Percentiles rank a stretch among this genome's conserved stretches.
phyloP scores from a whole-genome alignment of 1,140 invertebrate genomes.

The Eubasilissa regina region DNA sequence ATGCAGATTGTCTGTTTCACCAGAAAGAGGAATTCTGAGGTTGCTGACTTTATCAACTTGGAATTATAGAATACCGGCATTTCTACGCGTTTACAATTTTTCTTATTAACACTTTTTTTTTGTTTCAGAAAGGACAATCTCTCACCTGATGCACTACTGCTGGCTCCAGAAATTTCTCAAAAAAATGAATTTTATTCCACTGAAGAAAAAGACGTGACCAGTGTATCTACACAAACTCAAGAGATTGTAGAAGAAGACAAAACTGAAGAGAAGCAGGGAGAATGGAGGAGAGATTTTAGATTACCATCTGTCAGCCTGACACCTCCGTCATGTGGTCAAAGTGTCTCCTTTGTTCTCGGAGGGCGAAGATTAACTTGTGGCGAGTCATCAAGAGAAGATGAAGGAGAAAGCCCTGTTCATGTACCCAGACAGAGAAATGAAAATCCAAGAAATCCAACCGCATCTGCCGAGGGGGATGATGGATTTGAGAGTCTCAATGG shows the following conservation, averaged over 20 bases:
- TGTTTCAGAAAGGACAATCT: constrained; percentile 20
- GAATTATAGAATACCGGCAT: background rate
- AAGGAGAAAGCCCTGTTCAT: constrained; percentile 43
- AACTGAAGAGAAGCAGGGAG: constrained; percentile 7
- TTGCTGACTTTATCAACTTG: constrained; percentile 16
- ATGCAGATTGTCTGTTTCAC: constrained; percentile 34
- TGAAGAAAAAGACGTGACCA: background rate
- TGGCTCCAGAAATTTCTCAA: background rate
- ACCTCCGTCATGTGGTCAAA: constrained; percentile 42
- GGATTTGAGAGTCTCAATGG: constrained; percentile 90
- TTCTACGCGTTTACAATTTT: background rate
- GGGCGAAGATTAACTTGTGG: constrained; percentile 13
- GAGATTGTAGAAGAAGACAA: background rate
- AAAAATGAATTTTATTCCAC: constrained; percentile 5
- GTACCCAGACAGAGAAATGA: constrained; percentile 20
- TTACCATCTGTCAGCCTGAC: constrained; percentile 55
- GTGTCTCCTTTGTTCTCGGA: constrained; percentile 50
- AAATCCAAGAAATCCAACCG: constrained; percentile 2
- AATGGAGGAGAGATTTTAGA: constrained; percentile 40
- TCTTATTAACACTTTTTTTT: background rate
- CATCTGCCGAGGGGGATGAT: constrained; percentile 77
- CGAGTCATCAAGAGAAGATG: constrained; percentile 44
- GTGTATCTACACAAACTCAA: constrained; percentile 46
- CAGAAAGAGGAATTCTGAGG: constrained; percentile 43
- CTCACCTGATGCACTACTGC: background rate